Evolutionary conservation across 2,888 invertebrate genomes (phyloP), one percentile per base, ranked within the genome.

Genomic region (Agriopis leucophaearia): DNA sequence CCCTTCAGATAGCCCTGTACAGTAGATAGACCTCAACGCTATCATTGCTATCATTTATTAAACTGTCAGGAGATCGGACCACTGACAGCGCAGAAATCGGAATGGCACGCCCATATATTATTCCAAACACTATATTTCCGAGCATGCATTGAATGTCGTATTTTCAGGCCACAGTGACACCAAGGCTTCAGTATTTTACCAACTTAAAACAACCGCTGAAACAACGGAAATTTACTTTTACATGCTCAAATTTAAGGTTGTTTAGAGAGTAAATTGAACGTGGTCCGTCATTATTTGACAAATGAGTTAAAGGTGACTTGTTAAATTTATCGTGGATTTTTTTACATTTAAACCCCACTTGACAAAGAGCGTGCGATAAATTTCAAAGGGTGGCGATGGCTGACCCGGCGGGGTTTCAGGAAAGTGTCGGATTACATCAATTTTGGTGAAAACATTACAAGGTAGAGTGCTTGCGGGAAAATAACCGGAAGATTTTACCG

Each of bases 251-350:
- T 35, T 8, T 12, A 10, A 42, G 75, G 78, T 79, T 65, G 72
- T 67, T 52, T 40, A 13, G 45, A 61, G 42, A 40, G 79, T 67
- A 75, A 60, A 66, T 51, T 56, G 76, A 76, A 80, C 74, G 75
- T 81, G 76, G 84, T 71, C 71, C 73, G 80, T 80, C 83, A 83
- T 83, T 86, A 84, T 87, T 88, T 91, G 91, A 90, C 88, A 90
- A 90, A 90, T 86, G 89, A 89, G 86, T 83, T 81, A 81, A 87
- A 86, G 86, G 88, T 90, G 89, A 91, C 87, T 88, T 78, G 89
- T 82, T 80, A 80, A 89, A 90, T 89, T 88, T 88, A 88, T 87
- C 81, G 84, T 79, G 81, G 79, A 82, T 86, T 90, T 89, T 90
- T 89, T 87, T 88, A 83, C 85, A 88, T 87, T 86, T 83, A 83